phyloP scores from a whole-genome alignment of 2,113 vertebrate species.

The Calyptommatus sinebrachiatus region DNA sequence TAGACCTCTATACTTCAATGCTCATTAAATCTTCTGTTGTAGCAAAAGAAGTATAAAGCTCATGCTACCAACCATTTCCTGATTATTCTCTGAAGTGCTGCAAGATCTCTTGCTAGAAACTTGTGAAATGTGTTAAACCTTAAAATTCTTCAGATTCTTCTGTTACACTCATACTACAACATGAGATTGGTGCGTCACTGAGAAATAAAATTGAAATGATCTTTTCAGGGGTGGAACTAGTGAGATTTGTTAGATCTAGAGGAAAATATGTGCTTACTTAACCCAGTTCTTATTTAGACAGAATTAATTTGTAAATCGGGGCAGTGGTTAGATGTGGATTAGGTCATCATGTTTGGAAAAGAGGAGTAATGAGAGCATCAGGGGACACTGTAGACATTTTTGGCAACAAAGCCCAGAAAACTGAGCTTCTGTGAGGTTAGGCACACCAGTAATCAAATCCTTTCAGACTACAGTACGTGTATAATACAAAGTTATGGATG shows the following conservation, averaged over 20 bases:
- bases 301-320: background rate
- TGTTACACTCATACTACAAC: no score
- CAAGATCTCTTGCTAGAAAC: no score
- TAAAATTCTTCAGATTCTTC: no score
- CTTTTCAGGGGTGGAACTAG: background rate
- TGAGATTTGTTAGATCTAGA: background rate
- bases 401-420: background rate
- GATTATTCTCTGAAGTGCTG: no score
- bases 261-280: constrained; percentile 10
- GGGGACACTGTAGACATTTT: constrained; percentile 29
- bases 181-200: no score
- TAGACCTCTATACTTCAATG: no score
- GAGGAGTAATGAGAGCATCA: constrained; percentile 17
- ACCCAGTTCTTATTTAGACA: background rate
- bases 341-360: background rate
- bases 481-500: constrained; percentile 11
- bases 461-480: background rate
- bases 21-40: no score
- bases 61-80: no score
- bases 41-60: no score
- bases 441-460: constrained; percentile 27
- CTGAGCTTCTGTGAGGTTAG: constrained; percentile 39
- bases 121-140: no score
- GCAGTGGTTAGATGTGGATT: constrained; percentile 7
- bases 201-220: background rate